A percentile compares a stretch with the other conserved stretches of the same genome.
phyloP scores from a whole-genome alignment of 2,888 invertebrate species.

The Ferdinandea cuprea region DNA sequence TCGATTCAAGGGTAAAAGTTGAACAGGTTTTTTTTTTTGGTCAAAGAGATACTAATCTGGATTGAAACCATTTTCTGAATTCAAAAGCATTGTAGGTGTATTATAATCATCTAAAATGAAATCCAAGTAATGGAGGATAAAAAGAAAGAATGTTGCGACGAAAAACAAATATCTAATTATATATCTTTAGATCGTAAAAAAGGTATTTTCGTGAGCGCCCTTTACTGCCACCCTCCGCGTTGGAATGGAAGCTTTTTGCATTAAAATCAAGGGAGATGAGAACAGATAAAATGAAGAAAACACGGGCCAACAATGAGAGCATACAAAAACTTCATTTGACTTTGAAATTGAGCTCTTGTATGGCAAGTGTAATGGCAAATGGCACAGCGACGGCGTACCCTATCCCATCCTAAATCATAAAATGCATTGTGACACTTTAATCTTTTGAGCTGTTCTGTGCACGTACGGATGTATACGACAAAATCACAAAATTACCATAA shows the following conservation, averaged over 20 bases:
- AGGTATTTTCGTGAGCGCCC: slow-evolving; percentile 36
- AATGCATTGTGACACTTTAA: slow-evolving; percentile 57
- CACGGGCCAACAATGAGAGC: slow-evolving; percentile 33
- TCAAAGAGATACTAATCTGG: slow-evolving; percentile 20
- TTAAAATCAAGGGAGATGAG: slow-evolving; percentile 51
- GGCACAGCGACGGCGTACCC: neutral
- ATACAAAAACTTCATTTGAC: slow-evolving; percentile 59
- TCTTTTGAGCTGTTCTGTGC: slow-evolving; percentile 42
- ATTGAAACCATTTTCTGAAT: slow-evolving; percentile 57
- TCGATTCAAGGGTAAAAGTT: slow-evolving; percentile 46
- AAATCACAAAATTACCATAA: slow-evolving; percentile 58
- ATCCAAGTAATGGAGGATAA: slow-evolving; percentile 11
- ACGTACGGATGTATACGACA: slow-evolving; percentile 38
- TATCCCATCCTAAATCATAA: slow-evolving; percentile 40
- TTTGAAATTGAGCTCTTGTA: slow-evolving; percentile 61
- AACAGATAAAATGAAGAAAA: slow-evolving; percentile 33
- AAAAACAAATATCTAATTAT: slow-evolving; percentile 60
- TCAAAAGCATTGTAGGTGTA: slow-evolving; percentile 47
- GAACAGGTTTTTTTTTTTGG: slow-evolving; percentile 56
- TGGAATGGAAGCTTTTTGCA: slow-evolving; percentile 64
- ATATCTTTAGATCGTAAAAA: slow-evolving; percentile 47
- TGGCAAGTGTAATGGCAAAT: no score
- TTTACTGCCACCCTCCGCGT: slow-evolving; percentile 52
- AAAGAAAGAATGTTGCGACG: slow-evolving; percentile 28
- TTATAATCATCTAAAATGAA: slow-evolving; percentile 19